Percentiles rank a stretch among this genome's conserved stretches.
phyloP scores from a whole-genome alignment of 1,140 invertebrate genomes.

The Pseudomyrmex dendroicus region DNA sequence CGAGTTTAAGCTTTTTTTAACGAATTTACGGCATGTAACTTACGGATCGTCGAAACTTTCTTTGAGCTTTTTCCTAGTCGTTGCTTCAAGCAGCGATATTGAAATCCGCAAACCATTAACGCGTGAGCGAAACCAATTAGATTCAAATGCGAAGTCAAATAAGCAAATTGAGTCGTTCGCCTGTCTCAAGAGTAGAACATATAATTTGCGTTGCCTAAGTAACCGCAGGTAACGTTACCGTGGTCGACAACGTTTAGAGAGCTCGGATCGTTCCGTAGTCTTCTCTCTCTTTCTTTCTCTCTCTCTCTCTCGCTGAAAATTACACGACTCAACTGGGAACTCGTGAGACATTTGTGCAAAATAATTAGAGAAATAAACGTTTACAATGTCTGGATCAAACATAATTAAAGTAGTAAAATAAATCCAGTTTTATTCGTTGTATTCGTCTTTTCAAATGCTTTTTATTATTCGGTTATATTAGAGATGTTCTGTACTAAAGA shows the following conservation, averaged over 20 bases:
- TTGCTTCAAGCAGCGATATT: background rate
- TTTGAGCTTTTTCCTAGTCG: background rate
- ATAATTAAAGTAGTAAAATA: background rate
- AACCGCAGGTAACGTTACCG: constrained; percentile 37
- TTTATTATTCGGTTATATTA: background rate
- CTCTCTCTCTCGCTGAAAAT: constrained; percentile 20
- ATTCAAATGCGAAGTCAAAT: constrained; percentile 24
- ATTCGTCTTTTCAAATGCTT: background rate
- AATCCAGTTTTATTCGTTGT: background rate
- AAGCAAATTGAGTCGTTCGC: constrained; percentile 36
- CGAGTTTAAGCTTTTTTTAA: constrained; percentile 30
- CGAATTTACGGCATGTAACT: constrained; percentile 39
- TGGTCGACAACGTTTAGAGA: constrained; percentile 31
- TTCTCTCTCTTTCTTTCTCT: too few relatives aligned
- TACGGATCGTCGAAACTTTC: constrained; percentile 12
- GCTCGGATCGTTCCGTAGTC: constrained; percentile 5
- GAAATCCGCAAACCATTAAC: constrained; percentile 30
- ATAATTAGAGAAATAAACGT: constrained; percentile 35
- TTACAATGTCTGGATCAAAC: background rate
- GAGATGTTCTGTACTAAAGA: background rate
- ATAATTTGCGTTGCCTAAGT: constrained; percentile 46
- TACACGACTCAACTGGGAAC: constrained; percentile 10
- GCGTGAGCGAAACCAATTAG: constrained; percentile 32
- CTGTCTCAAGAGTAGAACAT: constrained; percentile 37
- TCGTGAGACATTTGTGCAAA: constrained; percentile 8